Evolutionary conservation across 2,888 invertebrate genomes (phyloP), one percentile per base, ranked within the genome.

Genomic region (Tolmerus cingulatus): DNA sequence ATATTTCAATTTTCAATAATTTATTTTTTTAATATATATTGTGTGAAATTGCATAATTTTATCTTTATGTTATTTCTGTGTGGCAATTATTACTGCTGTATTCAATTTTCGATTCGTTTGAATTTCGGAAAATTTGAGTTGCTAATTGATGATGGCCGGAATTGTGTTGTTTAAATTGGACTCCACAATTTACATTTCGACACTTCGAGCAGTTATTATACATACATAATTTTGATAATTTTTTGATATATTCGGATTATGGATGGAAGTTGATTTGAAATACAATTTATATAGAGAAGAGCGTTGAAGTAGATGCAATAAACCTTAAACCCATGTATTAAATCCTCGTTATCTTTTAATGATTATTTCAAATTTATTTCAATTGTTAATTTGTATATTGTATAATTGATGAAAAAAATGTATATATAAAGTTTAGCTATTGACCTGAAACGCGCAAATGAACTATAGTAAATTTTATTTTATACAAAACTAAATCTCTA

Each of bases 1-100:
- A 86, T 86, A 77, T 86, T 77, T 76, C 76, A 77, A 86, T 86
- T 86, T 76, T 86, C 27, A 86, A 86, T 86, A 76, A 74, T 86
- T n/a, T 86, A 77, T 16, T 86, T 76, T 77, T n/a, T 74, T 77
- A 55, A 74, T 85, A 74, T 37, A 74, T 85, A 37, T 66, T 85
- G 57, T 85, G 55, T 85, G 23, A 19, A 40, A 74, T 76, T 76
- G 30, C 77, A 66, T 87, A 40, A 40, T 77, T 86, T 77, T 74
- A 30, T 55, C 23, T 16, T 51, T 76, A 40, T 76, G 37, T 81
- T 46, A 55, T 55, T 16, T 51, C 55, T 81, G n/a, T 37, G 46
- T 4, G 27, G 81, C 51, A 55, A 30, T 81, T 81, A 55, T 46
- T 16, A 27, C 19, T 9, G 1, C n/a, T 55, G 27, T 27, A 37